Conservation (phyloP, 2,113 vertebrate genomes). For the Peromyscus leucopus region DNA sequence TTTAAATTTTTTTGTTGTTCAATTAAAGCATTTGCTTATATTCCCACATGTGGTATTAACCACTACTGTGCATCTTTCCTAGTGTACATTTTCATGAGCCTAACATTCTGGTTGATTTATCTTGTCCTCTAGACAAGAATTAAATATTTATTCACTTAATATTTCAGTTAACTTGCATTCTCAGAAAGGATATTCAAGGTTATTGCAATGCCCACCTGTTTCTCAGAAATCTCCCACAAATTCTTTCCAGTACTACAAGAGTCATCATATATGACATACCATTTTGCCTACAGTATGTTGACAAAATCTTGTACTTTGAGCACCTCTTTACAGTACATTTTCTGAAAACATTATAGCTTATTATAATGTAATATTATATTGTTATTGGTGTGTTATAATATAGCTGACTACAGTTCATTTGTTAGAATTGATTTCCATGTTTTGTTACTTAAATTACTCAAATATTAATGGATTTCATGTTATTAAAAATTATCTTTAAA, state of each 20-base stretch:
- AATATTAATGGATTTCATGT: constrained; percentile 6
- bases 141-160: constrained; percentile 80
- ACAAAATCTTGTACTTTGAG: constrained; percentile 35
- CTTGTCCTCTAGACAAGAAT: constrained; percentile 79
- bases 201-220: constrained; percentile 64
- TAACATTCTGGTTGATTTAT: constrained; percentile 74
- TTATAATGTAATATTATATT: neutral
- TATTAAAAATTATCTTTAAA: constrained; percentile 42
- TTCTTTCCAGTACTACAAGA: constrained; percentile 60
- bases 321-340: neutral
- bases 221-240: constrained; percentile 76
- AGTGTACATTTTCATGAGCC: constrained; percentile 73
- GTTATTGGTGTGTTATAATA: neutral
- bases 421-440: neutral
- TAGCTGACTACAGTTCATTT: neutral
- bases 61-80: constrained; percentile 65
- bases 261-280: neutral
- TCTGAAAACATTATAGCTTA: neutral
- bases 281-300: neutral
- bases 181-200: constrained; percentile 78
- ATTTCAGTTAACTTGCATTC: constrained; percentile 82
- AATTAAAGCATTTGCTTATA: constrained; percentile 78
- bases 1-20: constrained; percentile 73
- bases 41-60: constrained; percentile 77
- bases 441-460: neutral